Percentiles rank a stretch among this genome's conserved stretches.
Evolutionary conservation across 2,797 vertebrate genomes (phyloP).

Genomic region (Poeciliopsis infans): DNA sequence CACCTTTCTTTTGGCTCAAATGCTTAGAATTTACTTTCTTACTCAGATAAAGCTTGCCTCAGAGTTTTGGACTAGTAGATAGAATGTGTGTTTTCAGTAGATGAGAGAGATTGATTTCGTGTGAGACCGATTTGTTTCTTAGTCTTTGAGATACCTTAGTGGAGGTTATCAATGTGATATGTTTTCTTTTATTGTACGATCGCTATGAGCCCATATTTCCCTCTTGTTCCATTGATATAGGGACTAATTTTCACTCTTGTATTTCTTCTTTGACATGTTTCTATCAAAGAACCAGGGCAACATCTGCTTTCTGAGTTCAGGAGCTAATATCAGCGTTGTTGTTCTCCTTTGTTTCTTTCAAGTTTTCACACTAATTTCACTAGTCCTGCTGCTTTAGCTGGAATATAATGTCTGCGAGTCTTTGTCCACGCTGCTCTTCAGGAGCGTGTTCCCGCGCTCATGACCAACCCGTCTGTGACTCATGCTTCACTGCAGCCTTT

Average conservation of each 20-base stretch:
- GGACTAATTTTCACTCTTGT: constrained; percentile 21
- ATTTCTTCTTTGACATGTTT: constrained; percentile 28
- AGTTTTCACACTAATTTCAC: neutral
- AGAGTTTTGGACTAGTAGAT: neutral
- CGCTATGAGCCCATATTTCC: constrained; percentile 26
- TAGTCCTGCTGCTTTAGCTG: neutral
- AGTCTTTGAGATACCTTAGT: neutral
- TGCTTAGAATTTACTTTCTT: neutral
- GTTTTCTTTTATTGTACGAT: neutral
- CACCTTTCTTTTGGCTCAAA: neutral
- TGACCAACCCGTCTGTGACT: constrained; percentile 39
- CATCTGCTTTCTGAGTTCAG: neutral
- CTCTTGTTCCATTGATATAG: constrained; percentile 18
- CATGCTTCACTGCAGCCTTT: constrained; percentile 68
- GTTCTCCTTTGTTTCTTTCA: constrained; percentile 4
- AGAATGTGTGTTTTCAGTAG: neutral
- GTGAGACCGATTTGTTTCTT: neutral
- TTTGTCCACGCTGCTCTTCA: constrained; percentile 8
- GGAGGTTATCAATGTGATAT: neutral
- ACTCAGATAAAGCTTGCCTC: neutral
- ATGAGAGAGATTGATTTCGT: neutral
- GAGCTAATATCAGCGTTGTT: constrained; percentile 23
- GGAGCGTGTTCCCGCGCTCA: constrained; percentile 35
- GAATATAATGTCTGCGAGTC: constrained; percentile 3
- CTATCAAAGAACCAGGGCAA: constrained; percentile 35